Evolutionary conservation across 1,140 invertebrate species (phyloP).

Genomic region (Heliconius eleuchia): DNA sequence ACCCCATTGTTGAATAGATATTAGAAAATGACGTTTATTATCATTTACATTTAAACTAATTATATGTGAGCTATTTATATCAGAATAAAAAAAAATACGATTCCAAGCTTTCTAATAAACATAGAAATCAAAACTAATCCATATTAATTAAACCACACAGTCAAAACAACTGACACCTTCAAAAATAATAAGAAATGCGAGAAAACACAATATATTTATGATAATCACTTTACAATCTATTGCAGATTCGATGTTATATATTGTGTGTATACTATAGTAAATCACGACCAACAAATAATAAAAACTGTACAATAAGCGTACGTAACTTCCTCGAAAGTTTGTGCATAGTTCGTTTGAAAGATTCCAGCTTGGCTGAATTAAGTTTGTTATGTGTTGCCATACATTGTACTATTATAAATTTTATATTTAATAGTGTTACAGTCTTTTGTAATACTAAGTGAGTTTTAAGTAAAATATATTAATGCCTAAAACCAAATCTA

Average conservation of each 20-base stretch:
- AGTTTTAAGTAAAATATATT: neutral
- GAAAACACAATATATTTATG: neutral
- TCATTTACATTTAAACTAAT: too few species aligned
- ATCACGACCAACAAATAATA: conserved; percentile 30
- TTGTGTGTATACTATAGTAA: conserved; percentile 30
- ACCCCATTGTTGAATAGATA: too few species aligned
- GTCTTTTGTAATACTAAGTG: neutral
- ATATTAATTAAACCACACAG: neutral
- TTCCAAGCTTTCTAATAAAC: neutral
- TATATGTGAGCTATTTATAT: too few species aligned
- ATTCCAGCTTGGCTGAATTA: conserved; percentile 17
- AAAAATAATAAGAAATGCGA: neutral
- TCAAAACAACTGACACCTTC: neutral
- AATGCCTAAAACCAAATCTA: neutral
- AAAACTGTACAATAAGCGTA: conserved; percentile 40
- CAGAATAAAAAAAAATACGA: too few species aligned
- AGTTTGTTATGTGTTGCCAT: neutral
- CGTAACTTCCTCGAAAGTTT: conserved; percentile 31
- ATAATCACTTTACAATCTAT: conserved; percentile 16
- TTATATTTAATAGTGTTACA: neutral
- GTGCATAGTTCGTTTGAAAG: conserved; percentile 35
- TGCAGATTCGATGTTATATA: conserved; percentile 42
- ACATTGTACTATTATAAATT: neutral
- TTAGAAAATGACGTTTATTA: too few species aligned
- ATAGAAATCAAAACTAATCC: neutral